Evolutionary conservation across 2,113 vertebrate genomes (phyloP).

Genomic region (Holacanthus passer): DNA sequence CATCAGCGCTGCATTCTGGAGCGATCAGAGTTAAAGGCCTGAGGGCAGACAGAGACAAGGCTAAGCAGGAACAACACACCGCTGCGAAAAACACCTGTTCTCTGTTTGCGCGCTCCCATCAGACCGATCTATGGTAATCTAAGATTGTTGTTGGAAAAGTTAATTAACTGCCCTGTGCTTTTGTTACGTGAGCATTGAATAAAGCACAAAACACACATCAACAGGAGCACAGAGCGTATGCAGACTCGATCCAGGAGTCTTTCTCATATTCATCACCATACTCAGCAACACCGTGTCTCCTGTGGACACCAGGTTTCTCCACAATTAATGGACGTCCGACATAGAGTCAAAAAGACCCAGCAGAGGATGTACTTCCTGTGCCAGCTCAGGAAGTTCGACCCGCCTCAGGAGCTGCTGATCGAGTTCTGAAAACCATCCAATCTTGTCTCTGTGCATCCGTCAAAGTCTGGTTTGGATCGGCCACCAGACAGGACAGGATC

Average conservation of each 20-base stretch:
- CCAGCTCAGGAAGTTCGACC: too few species aligned
- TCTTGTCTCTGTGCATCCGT: too few species aligned
- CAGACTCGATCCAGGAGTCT: not conserved
- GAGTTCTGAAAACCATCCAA: too few species aligned
- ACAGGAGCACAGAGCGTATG: not conserved
- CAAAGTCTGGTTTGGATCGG: too few species aligned
- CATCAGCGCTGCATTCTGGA: not conserved
- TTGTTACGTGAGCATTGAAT: not conserved
- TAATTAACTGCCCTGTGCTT: constrained; percentile 8
- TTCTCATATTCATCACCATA: not conserved
- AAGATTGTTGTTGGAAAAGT: not conserved
- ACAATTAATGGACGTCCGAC: too few species aligned
- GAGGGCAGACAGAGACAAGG: constrained; percentile 12
- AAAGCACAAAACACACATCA: not conserved
- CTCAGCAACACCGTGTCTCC: too few species aligned
- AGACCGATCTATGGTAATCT: not conserved
- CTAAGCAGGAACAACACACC: not conserved
- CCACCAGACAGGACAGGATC: too few species aligned
- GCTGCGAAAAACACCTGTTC: constrained; percentile 28
- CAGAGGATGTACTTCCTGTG: too few species aligned
- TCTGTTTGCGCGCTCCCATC: constrained; percentile 7
- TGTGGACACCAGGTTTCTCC: too few species aligned
- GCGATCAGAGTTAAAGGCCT: constrained; percentile 13
- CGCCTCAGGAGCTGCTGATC: too few species aligned
- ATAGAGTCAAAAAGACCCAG: too few species aligned